phyloP scores from a whole-genome alignment of 2,113 vertebrate species.

The Zootoca vivipara region DNA sequence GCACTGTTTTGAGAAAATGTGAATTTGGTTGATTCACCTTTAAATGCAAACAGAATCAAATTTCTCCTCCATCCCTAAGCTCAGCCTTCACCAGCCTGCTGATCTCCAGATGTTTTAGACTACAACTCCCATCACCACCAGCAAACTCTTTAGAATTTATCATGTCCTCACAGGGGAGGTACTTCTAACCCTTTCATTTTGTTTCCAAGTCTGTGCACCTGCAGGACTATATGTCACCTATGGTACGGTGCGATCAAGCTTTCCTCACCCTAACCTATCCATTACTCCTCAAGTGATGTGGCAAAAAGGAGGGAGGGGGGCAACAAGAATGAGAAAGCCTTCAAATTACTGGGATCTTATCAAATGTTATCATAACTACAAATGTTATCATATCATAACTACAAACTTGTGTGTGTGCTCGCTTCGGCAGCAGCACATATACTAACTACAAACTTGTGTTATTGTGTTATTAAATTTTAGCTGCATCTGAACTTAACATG shows the following conservation, averaged over 20 bases:
- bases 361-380: background rate
- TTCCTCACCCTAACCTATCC: background rate
- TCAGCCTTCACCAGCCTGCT: too few relatives aligned
- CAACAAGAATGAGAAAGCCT: background rate
- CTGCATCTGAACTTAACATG: conserved; percentile 1
- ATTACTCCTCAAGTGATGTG: conserved; percentile 20
- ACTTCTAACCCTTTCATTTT: conserved; percentile 7
- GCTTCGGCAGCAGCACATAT: too few relatives aligned
- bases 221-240: background rate
- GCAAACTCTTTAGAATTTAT: too few relatives aligned
- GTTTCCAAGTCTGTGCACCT: background rate
- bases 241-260: background rate
- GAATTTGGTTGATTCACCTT: too few relatives aligned
- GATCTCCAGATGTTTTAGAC: too few relatives aligned
- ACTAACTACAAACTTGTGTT: background rate
- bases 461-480: background rate
- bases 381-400: too few relatives aligned
- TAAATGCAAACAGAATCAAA: too few relatives aligned
- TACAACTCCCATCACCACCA: too few relatives aligned
- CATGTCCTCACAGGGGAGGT: background rate
- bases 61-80: too few relatives aligned
- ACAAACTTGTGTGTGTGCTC: too few relatives aligned
- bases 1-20: too few relatives aligned
- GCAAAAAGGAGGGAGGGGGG: background rate
- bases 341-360: conserved; percentile 25